These are phyloP conservation scores for Argyra leucocephala DNA, from an alignment of 2,888 invertebrate species.

Conservation along the genomic window DNA sequence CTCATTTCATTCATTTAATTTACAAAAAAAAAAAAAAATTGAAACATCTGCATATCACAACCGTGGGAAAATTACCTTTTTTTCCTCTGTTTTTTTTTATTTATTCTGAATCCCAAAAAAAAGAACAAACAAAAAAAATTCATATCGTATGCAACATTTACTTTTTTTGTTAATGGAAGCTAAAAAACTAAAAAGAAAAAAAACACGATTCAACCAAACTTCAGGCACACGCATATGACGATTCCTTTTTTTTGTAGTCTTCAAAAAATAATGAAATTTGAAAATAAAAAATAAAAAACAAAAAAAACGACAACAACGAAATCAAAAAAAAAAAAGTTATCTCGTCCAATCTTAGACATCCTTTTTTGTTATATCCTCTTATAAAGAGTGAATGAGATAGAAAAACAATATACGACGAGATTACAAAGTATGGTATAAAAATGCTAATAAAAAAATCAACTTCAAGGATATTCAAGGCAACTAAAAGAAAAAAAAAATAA, in stretches of 20 bases:
- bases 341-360: background rate
- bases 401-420: too few relatives aligned
- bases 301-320: background rate
- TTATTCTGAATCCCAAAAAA: too few relatives aligned
- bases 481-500: too few relatives aligned
- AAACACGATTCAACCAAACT: background rate
- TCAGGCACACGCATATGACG: background rate
- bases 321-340: background rate
- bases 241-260: background rate
- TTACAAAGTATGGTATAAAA: too few relatives aligned
- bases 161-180: conserved; percentile 16
- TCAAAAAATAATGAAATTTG: too few relatives aligned
- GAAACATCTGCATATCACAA: conserved; percentile 22
- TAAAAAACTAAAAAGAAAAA: background rate
- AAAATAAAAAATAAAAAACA: too few relatives aligned
- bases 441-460: too few relatives aligned
- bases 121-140: too few relatives aligned
- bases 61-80: conserved; percentile 20
- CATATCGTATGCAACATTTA: conserved; percentile 18
- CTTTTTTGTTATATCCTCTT: background rate
- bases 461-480: too few relatives aligned
- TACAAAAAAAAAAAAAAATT: background rate
- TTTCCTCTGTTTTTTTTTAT: conserved; percentile 10
- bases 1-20: too few relatives aligned
- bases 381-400: background rate